phyloP scores from a whole-genome alignment of 2,113 vertebrate genomes.

The Marmota monax region DNA sequence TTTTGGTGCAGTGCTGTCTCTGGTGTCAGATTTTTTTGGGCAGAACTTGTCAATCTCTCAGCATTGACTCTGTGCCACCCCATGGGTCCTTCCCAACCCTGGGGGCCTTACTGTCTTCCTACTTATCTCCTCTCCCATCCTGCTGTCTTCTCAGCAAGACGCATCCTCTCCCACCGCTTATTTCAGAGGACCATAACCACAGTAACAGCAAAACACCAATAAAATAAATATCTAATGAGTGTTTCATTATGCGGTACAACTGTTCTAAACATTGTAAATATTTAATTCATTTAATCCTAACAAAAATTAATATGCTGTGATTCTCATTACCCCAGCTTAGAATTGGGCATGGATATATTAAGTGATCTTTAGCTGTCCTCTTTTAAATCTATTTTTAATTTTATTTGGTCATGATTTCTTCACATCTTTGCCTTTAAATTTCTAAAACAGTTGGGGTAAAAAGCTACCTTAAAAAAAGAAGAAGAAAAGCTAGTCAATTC shows the following conservation, averaged over 20 bases:
- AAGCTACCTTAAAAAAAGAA: not conserved
- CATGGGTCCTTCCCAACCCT: not conserved
- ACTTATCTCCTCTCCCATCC: rapidly evolving
- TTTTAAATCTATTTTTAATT: not conserved
- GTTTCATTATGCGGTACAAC: not conserved
- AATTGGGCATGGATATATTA: not conserved
- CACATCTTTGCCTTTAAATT: slow-evolving; percentile 17
- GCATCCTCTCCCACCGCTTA: not conserved
- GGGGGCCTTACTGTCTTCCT: not conserved
- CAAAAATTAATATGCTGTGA: not conserved
- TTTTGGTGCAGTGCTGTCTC: not conserved
- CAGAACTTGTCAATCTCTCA: not conserved
- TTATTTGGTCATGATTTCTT: not conserved
- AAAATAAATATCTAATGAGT: not conserved
- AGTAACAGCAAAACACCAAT: not conserved
- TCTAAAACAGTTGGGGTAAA: not conserved
- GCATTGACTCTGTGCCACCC: too few relatives aligned
- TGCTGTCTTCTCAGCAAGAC: not conserved
- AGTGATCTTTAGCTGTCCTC: not conserved
- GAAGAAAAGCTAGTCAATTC: not conserved
- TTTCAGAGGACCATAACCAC: not conserved
- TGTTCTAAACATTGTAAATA: not conserved
- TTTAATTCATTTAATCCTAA: not conserved
- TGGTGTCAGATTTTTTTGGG: not conserved
- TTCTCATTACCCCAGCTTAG: not conserved